Conservation (phyloP, 2,888 invertebrate genomes). For the Allacma fusca region DNA sequence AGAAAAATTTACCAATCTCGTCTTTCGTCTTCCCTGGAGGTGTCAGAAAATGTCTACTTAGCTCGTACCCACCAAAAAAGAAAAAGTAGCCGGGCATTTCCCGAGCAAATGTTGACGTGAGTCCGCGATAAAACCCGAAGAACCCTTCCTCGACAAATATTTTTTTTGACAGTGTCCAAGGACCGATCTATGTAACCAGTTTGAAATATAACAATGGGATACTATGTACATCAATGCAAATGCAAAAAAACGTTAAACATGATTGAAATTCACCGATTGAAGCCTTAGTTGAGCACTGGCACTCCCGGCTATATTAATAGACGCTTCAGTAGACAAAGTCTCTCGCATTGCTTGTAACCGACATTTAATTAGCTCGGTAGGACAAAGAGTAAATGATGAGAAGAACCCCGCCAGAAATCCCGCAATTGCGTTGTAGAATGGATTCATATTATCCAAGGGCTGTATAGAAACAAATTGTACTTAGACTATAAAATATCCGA, state of each 20-base stretch:
- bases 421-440: conserved; percentile 82
- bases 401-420: conserved; percentile 97
- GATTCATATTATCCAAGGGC: conserved; percentile 74
- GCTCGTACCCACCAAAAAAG: conserved; percentile 98
- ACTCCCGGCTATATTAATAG: not conserved
- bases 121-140: conserved; percentile 83
- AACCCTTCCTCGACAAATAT: conserved; percentile 80
- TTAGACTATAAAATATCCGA: too few relatives aligned
- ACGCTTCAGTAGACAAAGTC: conserved; percentile 61
- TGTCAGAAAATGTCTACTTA: conserved; percentile 70
- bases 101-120: conserved; percentile 88
- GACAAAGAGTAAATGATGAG: conserved; percentile 93
- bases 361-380: conserved; percentile 97
- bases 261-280: too few relatives aligned
- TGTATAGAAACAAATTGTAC: conserved; percentile 66
- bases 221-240: too few relatives aligned
- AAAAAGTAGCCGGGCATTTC: conserved; percentile 99
- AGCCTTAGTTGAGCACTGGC: not conserved
- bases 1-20: conserved; percentile 70
- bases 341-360: conserved; percentile 93
- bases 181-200: conserved; percentile 71
- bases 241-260: too few relatives aligned
- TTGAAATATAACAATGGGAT: too few relatives aligned
- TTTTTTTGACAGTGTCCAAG: conserved; percentile 74
- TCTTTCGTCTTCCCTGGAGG: conserved; percentile 69